Evolutionary conservation across 2,888 invertebrate species (phyloP), one percentile per base, ranked within the genome.

Genomic region (Nineta flava): DNA sequence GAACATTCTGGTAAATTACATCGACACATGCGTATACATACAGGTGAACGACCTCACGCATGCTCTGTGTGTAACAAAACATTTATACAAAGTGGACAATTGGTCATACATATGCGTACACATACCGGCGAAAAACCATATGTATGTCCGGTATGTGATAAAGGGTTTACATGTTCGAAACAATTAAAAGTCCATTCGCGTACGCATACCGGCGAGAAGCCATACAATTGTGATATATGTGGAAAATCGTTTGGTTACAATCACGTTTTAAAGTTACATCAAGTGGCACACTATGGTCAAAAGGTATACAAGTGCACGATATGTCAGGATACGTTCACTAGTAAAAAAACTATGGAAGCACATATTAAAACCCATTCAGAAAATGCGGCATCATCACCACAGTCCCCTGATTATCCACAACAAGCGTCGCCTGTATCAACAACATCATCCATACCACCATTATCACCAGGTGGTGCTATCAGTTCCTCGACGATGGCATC

Each of bases 291-390:
- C 65, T 90, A 87, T 59, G 91, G 91, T 0, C 87, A 91, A 62
- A 88, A 91, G 60, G 88, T 91, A 53, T 91, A 92, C 70, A 88
- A 91, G 59, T 92, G 92, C 65, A 91, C 90, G 3, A 83, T 91
- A 19, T 92, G 92, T 66, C 86, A 90, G 59, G 86, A 87, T 58
- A 91, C 90, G 0, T 92, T 92, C 62, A 87, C 83, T 59, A 90
- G 86, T 21, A 91, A 91, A 66, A 91, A 91, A 63, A 83, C 83
- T 57, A 87, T 92, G 85, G 91, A 91, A 63, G 77, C 84, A 13
- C 91, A 92, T 65, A 90, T 91, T 50, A 83, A 83, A 62, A 80
- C 79, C 2, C 85, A 85, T 61, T 78, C 82, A 38, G 80, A 81
- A 52, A 70, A 66, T 55, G 63, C 60, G 41, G 59, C 59, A 41